Conservation (phyloP, 1,140 invertebrate genomes). For the Zaprionus vittiger region DNA sequence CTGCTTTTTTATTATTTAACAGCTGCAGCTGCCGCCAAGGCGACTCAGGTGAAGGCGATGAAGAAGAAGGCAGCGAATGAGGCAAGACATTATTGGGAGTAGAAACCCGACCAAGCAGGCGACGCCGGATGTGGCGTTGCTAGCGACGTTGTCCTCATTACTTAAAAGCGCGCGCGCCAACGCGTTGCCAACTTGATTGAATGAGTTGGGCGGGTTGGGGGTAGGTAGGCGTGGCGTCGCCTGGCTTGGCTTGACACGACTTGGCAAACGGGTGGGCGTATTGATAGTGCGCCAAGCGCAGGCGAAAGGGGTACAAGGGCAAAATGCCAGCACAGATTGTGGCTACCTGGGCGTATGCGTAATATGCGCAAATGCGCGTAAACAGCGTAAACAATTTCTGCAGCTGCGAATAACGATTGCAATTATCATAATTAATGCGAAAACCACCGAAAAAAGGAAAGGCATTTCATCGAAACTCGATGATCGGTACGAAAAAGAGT, state of each 20-base stretch:
- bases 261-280: background rate
- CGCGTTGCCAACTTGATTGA: constrained; percentile 52
- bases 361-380: constrained; percentile 31
- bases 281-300: background rate
- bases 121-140: constrained; percentile 33
- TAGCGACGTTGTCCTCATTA: constrained; percentile 49
- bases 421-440: constrained; percentile 36
- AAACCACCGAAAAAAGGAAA: background rate
- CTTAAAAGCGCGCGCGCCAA: constrained; percentile 50
- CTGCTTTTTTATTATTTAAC: constrained; percentile 49
- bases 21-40: constrained; percentile 40
- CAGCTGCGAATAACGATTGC: constrained; percentile 36
- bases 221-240: constrained; percentile 20
- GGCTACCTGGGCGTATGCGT: constrained; percentile 48
- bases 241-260: background rate
- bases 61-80: no score
- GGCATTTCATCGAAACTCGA: constrained; percentile 7
- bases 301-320: background rate
- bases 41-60: constrained; percentile 25
- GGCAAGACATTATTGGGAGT: constrained; percentile 3
- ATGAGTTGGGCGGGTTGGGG: constrained; percentile 33
- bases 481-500: background rate
- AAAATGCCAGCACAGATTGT: constrained; percentile 24
- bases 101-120: background rate
- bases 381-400: constrained; percentile 36